Percentiles rank a stretch among this genome's conserved stretches.
Conservation (phyloP, 64 coral and sea anemone genomes). For the Porites australiensis region DNA sequence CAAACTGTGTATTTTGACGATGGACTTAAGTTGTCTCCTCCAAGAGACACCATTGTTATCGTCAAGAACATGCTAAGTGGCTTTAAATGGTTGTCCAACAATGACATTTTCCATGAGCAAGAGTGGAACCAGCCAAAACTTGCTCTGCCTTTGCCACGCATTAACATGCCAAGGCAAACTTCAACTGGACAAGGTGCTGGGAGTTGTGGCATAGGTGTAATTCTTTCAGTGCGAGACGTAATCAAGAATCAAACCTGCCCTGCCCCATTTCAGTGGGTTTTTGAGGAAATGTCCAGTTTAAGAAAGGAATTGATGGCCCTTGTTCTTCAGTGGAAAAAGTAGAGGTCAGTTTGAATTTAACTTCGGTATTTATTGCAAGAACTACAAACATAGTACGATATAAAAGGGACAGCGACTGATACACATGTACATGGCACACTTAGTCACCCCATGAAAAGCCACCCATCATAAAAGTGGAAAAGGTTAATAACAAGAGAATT, state of each 20-base stretch:
- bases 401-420: not conserved
- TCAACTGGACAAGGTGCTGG: not conserved
- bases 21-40: not conserved
- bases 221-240: not conserved
- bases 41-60: not conserved
- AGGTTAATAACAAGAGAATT: too few relatives aligned
- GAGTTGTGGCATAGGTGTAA: slow-evolving; percentile 36
- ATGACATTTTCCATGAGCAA: not conserved
- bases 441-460: not conserved
- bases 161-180: slow-evolving; percentile 24
- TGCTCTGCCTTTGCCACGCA: not conserved
- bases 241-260: not conserved
- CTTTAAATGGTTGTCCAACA: not conserved
- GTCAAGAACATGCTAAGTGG: slow-evolving; percentile 21
- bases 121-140: not conserved
- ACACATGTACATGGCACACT: not conserved
- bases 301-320: slow-evolving; percentile 13
- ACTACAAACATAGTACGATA: not conserved
- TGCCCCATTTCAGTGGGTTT: not conserved
- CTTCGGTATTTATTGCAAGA: not conserved
- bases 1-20: slow-evolving; percentile 10
- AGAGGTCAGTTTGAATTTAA: not conserved
- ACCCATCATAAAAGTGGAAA: too few relatives aligned
- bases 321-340: not conserved
- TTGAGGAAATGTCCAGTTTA: not conserved